Percentiles rank a stretch among this genome's conserved stretches.
Conservation (phyloP, 2,797 vertebrate genomes). For the Mormyrus proboscirostris region DNA sequence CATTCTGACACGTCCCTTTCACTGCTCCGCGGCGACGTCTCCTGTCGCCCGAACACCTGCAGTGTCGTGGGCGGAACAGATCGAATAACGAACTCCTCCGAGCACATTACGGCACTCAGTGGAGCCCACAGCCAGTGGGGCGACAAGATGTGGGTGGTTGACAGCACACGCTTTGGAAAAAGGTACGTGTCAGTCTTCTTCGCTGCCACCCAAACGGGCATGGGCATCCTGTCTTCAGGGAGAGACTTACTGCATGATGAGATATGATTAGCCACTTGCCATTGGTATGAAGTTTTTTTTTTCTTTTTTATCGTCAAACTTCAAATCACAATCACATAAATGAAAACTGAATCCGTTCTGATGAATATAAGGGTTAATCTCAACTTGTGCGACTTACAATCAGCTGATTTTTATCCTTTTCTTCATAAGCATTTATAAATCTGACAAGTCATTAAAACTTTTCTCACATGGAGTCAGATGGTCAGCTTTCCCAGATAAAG, state of each 20-base stretch:
- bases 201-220: not conserved
- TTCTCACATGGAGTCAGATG: not conserved
- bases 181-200: not conserved
- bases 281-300: not conserved
- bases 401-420: not conserved
- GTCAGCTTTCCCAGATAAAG: not conserved
- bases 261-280: not conserved
- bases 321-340: not conserved
- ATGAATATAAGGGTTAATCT: not conserved
- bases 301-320: not conserved
- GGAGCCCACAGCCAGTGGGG: not conserved
- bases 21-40: not conserved
- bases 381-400: not conserved
- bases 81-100: not conserved
- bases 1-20: not conserved
- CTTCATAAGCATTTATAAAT: not conserved
- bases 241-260: not conserved
- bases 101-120: not conserved
- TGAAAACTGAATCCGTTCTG: not conserved
- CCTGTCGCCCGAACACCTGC: not conserved
- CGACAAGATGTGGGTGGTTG: not conserved
- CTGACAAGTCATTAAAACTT: not conserved
- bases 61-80: not conserved
- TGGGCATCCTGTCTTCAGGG: not conserved
- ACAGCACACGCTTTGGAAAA: not conserved